Base-by-base conservation (phyloP, 37 sponge, comb jelly and placozoan species). In the Haliclona indistincta region DNA sequence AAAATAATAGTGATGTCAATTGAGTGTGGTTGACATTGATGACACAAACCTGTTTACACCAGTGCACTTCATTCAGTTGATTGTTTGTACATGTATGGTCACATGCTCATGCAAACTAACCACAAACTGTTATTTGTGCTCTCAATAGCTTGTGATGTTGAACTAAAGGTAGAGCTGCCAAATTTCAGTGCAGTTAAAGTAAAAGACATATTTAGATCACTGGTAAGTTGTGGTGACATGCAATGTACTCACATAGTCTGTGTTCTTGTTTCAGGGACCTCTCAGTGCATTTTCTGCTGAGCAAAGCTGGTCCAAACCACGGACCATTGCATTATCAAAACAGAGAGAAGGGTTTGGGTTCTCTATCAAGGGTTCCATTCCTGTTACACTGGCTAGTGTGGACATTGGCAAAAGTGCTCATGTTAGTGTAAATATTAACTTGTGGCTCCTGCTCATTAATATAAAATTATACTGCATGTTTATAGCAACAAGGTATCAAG, bases 261-360 rank as follows among this genome's bases (percentile, higher is more conserved):
- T 60, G 70, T 5, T 0, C n/a, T 45, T 49, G 3, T 49, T 17
- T 4, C 54, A 80, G 81, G 88, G 88, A 39, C 88, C 88, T 15
- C 73, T 87, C 26, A 70, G 76, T 22, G 23, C 33, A 5, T 87
- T 87, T 44, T 76, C 72, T 36, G 88, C 67, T 52, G 88, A 75
- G 25, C 62, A 81, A 20, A 42, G 34, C 1, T 87, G 88, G 88
- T 25, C 70, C 11, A 43, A 64, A 17, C 88, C 88, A 8, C 68
- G 82, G n/a, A 70, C 32, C 20, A 56, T 87, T 17, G 49, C 52
- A 22, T 32, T 87, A 30, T 7, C 23, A 25, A 62, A 28, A 19
- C 58, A 73, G 36, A 70, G 51, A 29, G 56, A 37, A 42, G 63
- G 65, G 7, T 75, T 74, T 64, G 88, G 88, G 19, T 70, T 87